Conservation (phyloP, 1,140 invertebrate genomes). For the Oryctes rhinoceros region DNA sequence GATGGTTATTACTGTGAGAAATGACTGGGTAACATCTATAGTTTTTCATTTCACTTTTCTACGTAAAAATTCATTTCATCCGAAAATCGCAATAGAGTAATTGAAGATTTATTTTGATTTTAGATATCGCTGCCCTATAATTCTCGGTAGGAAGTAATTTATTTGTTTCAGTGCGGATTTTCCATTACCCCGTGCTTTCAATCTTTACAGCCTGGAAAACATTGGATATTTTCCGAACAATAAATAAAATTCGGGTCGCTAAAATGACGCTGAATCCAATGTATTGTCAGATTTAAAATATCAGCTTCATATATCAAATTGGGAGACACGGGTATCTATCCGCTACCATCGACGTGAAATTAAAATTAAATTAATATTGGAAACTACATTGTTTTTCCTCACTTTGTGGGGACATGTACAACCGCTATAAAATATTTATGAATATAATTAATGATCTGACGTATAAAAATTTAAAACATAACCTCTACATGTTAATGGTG, state of each 20-base stretch:
- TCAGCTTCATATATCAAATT: slow-evolving; percentile 32
- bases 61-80: too few relatives aligned
- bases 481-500: neutral
- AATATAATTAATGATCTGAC: slow-evolving; percentile 35
- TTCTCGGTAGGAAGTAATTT: slow-evolving; percentile 24
- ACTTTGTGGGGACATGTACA: neutral
- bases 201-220: slow-evolving; percentile 31
- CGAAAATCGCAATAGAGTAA: neutral
- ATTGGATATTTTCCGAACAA: slow-evolving; percentile 32
- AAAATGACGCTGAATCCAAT: slow-evolving; percentile 25
- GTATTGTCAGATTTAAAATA: slow-evolving; percentile 21
- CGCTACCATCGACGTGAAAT: neutral
- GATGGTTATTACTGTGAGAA: too few relatives aligned
- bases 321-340: neutral
- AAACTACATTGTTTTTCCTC: slow-evolving; percentile 38
- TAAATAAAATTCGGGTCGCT: slow-evolving; percentile 21
- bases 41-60: too few relatives aligned
- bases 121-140: neutral
- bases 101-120: neutral
- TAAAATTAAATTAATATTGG: slow-evolving; percentile 38
- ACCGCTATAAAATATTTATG: slow-evolving; percentile 33
- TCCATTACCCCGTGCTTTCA: neutral
- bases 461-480: slow-evolving; percentile 25
- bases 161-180: slow-evolving; percentile 13
- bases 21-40: too few relatives aligned